Evolutionary conservation across 2,797 vertebrate genomes (phyloP), one percentile per base, ranked within the genome.

Genomic region (Epinephelus awoara): DNA sequence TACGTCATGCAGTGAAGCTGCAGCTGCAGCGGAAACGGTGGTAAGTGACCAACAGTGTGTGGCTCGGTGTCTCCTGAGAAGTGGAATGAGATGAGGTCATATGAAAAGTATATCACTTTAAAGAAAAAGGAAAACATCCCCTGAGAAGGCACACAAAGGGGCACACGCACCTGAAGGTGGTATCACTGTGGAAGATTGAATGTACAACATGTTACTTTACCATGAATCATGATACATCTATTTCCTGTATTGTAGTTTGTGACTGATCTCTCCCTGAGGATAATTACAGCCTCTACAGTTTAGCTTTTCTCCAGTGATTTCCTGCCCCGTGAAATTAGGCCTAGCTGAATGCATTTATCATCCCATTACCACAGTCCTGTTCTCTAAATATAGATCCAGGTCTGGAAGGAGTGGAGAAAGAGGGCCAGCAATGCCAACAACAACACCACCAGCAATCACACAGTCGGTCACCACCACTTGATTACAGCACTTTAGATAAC

Each of bases 321-420:
- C 92, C 95, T 94, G 93, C 90, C 90, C 88, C 77, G 66, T 91
- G 90, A 92, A 94, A 94, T 94, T 88, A 94, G 91, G 87, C 90
- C 93, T 87, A 12, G 67, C 77, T 71, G 72, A 73, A 85, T 91
- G 88, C 92, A 94, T 95, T 94, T 89, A 93, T 95, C 94, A 95
- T 92, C 86, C 86, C 90, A 87, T 92, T 93, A 91, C 88, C 87
- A 88, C 87, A 88, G 83, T 78, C 85, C 77, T 79, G 84, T 66
- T 90, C 86, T 80, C 90, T 93, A 91, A 93, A 93, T 92, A 92
- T 94, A 94, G 93, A 92, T 77, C 75, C 83, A 85, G 83, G 84
- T 85, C 87, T 85, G 83, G 38, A 81, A 78, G 86, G 56, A 84
- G 85, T 72, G 68, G 69, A 73, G 76, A 88, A 62, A 2, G 49